These are phyloP conservation scores for Pachyramphus minor DNA, from an alignment of 2,113 vertebrate species.

Conservation along the genomic window DNA sequence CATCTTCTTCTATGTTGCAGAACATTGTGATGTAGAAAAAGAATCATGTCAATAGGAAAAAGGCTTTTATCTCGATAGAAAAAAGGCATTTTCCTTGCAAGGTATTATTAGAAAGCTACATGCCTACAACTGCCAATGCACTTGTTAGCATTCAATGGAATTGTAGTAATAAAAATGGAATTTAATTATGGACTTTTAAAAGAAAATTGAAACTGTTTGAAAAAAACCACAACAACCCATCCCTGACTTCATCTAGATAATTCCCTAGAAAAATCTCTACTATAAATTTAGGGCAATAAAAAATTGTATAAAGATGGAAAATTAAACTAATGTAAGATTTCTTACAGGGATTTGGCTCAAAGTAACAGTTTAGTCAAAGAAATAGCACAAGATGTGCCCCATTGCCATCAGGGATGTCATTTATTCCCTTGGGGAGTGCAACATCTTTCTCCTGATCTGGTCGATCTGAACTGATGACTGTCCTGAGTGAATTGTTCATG, in stretches of 20 bases:
- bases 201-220: background rate
- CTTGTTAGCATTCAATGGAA: background rate
- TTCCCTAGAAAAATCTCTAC: background rate
- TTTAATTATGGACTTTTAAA: background rate
- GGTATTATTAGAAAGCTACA: background rate
- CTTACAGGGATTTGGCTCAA: background rate
- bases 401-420: background rate
- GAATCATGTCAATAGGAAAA: background rate
- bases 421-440: background rate
- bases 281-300: background rate
- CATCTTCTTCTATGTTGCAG: background rate
- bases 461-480: background rate
- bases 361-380: background rate
- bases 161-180: background rate
- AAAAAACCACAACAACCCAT: background rate
- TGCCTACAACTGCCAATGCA: background rate
- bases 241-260: background rate
- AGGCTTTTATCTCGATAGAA: background rate
- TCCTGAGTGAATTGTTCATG: background rate
- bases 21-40: constrained; percentile 2
- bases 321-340: background rate
- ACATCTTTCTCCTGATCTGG: background rate
- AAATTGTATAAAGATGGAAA: background rate
- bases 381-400: background rate
- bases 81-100: background rate